Evolutionary conservation across 2,797 vertebrate species (phyloP).

Genomic region (Propithecus perrieri): DNA sequence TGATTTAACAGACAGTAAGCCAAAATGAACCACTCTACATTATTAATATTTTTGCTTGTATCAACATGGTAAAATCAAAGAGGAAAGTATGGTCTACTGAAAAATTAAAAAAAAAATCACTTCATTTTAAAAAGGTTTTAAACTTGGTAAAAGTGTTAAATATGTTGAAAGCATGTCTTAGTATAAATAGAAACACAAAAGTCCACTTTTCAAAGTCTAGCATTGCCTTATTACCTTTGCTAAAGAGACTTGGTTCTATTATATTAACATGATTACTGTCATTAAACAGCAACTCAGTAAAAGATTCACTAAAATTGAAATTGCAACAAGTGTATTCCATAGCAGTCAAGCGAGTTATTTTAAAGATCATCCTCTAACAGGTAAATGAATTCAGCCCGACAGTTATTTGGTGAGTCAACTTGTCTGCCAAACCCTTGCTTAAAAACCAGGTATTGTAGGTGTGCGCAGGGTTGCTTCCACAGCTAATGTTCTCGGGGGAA

Average conservation of each 20-base stretch:
- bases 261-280: not conserved
- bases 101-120: not conserved
- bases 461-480: not conserved
- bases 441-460: not conserved
- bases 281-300: not conserved
- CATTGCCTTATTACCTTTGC: not conserved
- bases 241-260: not conserved
- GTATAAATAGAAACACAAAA: not conserved
- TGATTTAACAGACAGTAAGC: not conserved
- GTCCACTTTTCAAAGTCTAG: not conserved
- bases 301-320: not conserved
- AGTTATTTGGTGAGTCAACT: not conserved
- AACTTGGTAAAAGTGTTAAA: not conserved
- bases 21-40: not conserved
- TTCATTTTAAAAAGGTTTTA: not conserved
- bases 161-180: not conserved
- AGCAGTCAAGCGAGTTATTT: not conserved
- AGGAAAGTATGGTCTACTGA: not conserved
- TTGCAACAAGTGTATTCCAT: not conserved
- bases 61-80: not conserved
- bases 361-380: not conserved
- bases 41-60: not conserved
- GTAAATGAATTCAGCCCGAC: not conserved
- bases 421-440: not conserved
- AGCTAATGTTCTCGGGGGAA: not conserved